phyloP scores from a whole-genome alignment of 2,797 vertebrate species.

The Sebastes minor region DNA sequence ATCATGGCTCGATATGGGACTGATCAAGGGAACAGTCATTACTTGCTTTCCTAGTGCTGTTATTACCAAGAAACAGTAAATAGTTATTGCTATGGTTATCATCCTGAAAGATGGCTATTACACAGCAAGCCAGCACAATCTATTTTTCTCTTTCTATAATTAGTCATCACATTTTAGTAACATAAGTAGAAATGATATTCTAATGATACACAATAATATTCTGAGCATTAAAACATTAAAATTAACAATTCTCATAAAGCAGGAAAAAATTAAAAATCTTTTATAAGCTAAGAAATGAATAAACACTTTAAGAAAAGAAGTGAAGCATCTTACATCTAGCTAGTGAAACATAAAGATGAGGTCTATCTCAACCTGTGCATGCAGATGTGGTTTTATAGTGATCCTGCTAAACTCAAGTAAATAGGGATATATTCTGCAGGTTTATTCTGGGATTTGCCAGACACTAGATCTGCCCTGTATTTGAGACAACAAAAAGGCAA shows the following conservation, averaged over 20 bases:
- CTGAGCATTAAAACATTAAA: not conserved
- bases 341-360: conserved; percentile 34
- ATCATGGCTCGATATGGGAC: conserved; percentile 73
- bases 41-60: conserved; percentile 68
- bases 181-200: conserved; percentile 12
- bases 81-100: conserved; percentile 75
- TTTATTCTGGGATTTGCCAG: conserved; percentile 83
- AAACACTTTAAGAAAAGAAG: not conserved
- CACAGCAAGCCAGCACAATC: conserved; percentile 43
- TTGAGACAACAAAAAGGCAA: conserved; percentile 86
- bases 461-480: conserved; percentile 76
- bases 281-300: not conserved
- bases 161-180: conserved; percentile 39
- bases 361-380: conserved; percentile 43
- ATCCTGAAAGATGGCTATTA: conserved; percentile 56
- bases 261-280: conserved; percentile 6
- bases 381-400: conserved; percentile 58
- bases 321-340: not conserved
- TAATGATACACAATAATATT: conserved; percentile 18
- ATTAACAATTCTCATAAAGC: not conserved
- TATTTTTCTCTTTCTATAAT: conserved; percentile 61
- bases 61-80: conserved; percentile 74
- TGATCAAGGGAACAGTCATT: conserved; percentile 82
- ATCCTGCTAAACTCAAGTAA: conserved; percentile 73
- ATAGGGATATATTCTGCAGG: conserved; percentile 74